Base-by-base conservation (phyloP, 2,888 invertebrate species). In the Phaedon cochleariae region DNA sequence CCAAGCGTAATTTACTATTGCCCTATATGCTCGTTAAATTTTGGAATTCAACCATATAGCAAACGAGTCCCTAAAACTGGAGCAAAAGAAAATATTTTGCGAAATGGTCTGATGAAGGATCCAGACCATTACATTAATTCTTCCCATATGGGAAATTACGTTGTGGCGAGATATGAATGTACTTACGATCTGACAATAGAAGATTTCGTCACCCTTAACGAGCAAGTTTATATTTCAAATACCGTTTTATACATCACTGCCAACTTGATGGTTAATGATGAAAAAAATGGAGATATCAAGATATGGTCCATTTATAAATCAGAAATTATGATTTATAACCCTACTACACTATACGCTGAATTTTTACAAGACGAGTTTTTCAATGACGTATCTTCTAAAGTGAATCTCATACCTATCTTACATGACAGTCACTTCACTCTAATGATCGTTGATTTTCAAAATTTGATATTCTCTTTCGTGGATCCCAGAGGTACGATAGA, bases 381-480 rank as follows among this genome's bases (percentile, higher is more conserved):
- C 17, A 6, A 26, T 7, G 21, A 21, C n/a, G 0, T 5, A n/a
- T 1, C 21, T 21, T 12, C 21, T n/a, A 15, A 26, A n/a, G 26
- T 52, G 5, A 52, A 52, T 52, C 26, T 52, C 17, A 52, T 52
- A 7, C 52, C 29, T 2, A 29, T 52, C 29, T 15, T 15, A 17
- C 52, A 52, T 52, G 29, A 52, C 29, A 52, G 15, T 3, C 52
- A 52, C n/a, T n/a, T n/a, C n/a, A n/a, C n/a, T n/a, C n/a, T n/a
- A n/a, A n/a, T n/a, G n/a, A n/a, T n/a, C n/a, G 10, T 52, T 52
- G 7, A 29, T n/a, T n/a, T n/a, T n/a, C n/a, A n/a, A n/a, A n/a
- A n/a, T n/a, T n/a, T n/a, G n/a, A n/a, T n/a, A n/a, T n/a, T n/a
- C n/a, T n/a, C n/a, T n/a, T n/a, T n/a, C n/a, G n/a, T n/a, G n/a